phyloP scores from a whole-genome alignment of 2,113 vertebrate species.

The Procavia capensis region DNA sequence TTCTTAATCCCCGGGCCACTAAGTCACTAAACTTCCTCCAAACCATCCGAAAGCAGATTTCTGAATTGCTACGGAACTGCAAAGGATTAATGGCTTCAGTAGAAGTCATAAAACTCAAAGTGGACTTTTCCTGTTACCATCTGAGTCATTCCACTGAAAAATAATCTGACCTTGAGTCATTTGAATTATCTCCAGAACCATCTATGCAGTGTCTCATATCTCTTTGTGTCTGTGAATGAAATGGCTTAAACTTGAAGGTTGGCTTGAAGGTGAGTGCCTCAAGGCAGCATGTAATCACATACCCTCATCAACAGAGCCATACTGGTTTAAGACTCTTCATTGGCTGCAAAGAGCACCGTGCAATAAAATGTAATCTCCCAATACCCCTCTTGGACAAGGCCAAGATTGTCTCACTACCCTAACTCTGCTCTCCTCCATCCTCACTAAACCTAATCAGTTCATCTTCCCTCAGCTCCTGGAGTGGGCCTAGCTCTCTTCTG shows the following conservation, averaged over 20 bases:
- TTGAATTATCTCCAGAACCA: not conserved
- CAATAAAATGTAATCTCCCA: not conserved
- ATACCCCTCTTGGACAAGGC: not conserved
- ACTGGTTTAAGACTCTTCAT: not conserved
- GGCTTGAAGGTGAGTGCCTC: not conserved
- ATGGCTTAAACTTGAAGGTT: not conserved
- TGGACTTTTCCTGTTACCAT: not conserved
- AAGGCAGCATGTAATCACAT: not conserved
- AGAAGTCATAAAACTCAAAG: too few species aligned
- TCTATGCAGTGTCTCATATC: not conserved
- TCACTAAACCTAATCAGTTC: not conserved
- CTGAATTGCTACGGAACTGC: not conserved
- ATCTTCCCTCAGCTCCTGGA: not conserved
- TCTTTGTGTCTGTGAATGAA: not conserved
- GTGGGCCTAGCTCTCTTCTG: not conserved
- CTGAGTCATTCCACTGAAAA: slow-evolving; percentile 25
- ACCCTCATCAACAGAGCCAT: not conserved
- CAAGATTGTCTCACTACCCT: not conserved
- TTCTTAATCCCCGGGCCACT: too few species aligned
- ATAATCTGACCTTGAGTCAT: not conserved
- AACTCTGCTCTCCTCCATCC: not conserved
- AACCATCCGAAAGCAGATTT: not conserved
- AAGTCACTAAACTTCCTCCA: not conserved
- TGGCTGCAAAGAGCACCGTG: not conserved
- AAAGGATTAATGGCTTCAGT: not conserved